These are phyloP conservation scores for Archilochus colubris DNA, from an alignment of 2,113 vertebrate genomes.

Conservation along the genomic window DNA sequence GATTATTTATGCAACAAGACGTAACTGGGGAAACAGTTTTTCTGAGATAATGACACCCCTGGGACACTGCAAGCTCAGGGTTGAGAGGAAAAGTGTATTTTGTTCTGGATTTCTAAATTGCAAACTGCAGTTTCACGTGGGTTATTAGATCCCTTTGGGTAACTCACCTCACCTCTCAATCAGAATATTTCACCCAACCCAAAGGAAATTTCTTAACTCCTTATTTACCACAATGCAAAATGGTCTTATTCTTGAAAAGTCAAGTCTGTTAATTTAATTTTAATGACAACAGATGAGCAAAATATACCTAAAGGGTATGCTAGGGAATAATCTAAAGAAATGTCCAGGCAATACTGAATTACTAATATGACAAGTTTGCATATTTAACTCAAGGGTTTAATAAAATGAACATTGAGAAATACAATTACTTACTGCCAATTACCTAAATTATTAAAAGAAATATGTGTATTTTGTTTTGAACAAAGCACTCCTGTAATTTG, in stretches of 20 bases:
- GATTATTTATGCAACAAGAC: constrained; percentile 71
- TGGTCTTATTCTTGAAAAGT: neutral
- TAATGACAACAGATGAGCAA: neutral
- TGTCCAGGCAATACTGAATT: neutral
- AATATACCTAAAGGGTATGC: neutral
- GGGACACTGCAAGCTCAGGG: constrained; percentile 49
- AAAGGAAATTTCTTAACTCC: constrained; percentile 24
- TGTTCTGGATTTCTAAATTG: constrained; percentile 52
- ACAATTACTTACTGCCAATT: neutral
- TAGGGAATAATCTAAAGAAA: neutral
- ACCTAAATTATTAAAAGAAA: neutral
- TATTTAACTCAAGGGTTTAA: neutral
- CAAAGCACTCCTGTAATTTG: neutral
- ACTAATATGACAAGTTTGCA: neutral
- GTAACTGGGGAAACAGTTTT: constrained; percentile 58
- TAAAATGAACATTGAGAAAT: neutral
- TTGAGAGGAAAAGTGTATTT: constrained; percentile 50
- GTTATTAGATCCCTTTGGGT: constrained; percentile 26
- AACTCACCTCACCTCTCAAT: constrained; percentile 6
- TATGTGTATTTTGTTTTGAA: neutral
- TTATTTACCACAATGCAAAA: neutral
- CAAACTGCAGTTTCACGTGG: neutral
- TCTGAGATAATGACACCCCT: constrained; percentile 66
- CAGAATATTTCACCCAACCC: neutral
- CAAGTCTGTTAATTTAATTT: neutral